These are phyloP conservation scores for Antheraea assamensis DNA, from an alignment of 2,888 invertebrate species.

Conservation along the genomic window DNA sequence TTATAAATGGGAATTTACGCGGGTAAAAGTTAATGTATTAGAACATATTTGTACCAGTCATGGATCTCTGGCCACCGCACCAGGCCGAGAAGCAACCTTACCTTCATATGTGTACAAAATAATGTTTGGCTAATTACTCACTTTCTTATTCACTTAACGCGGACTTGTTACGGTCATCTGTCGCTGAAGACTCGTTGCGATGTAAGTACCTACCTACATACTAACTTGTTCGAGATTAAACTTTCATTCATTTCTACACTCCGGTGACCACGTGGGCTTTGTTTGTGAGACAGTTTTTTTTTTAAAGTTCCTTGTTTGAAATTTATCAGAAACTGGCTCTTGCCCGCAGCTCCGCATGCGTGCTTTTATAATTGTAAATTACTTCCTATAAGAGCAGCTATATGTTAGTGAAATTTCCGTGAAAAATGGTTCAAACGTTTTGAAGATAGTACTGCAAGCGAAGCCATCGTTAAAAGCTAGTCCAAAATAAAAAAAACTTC, in stretches of 20 bases:
- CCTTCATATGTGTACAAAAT: neutral
- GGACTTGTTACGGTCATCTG: constrained; percentile 7
- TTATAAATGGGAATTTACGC: neutral
- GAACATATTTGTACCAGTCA: neutral
- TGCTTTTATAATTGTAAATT: too few relatives aligned
- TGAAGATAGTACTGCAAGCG: too few relatives aligned
- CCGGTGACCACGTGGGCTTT: constrained; percentile 35
- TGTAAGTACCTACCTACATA: constrained; percentile 2
- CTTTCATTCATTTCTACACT: constrained; percentile 54
- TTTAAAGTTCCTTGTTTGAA: too few relatives aligned
- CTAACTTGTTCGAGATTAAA: constrained; percentile 42
- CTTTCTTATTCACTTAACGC: constrained; percentile 11
- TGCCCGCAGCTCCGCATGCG: too few relatives aligned
- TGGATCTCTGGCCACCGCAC: neutral
- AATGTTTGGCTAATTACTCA: constrained; percentile 15
- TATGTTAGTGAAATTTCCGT: too few relatives aligned
- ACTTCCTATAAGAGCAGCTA: too few relatives aligned
- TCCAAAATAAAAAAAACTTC: too few relatives aligned
- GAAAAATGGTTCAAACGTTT: too few relatives aligned
- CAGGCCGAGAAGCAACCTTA: neutral
- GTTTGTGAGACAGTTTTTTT: neutral
- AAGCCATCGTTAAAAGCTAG: too few relatives aligned
- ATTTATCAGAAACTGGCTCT: too few relatives aligned
- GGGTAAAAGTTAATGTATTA: neutral
- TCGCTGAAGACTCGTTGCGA: constrained; percentile 16